Conservation (phyloP, 2,113 vertebrate species). For the Eublepharis macularius region DNA sequence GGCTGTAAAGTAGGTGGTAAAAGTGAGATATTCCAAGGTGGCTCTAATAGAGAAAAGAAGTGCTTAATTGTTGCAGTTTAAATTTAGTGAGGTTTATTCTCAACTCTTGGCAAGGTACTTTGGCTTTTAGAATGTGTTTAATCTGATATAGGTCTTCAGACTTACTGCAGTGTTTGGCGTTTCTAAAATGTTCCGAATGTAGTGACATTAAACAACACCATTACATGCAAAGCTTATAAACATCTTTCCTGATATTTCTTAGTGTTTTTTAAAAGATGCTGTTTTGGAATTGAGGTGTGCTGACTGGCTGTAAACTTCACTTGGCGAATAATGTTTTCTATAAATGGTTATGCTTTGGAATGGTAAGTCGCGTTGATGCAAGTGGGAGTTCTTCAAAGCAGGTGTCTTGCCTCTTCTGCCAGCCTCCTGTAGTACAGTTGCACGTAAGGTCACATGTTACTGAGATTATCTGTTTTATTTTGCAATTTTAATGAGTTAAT, state of each 20-base stretch:
- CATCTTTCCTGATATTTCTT: too few relatives aligned
- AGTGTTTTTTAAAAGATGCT: background rate
- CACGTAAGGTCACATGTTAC: background rate
- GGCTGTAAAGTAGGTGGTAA: background rate
- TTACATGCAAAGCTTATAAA: too few relatives aligned
- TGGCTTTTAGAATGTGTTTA: background rate
- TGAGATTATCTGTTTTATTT: background rate
- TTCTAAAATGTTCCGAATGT: background rate
- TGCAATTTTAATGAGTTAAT: background rate
- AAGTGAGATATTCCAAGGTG: background rate
- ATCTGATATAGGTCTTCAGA: background rate
- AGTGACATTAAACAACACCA: background rate
- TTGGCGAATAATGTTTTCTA: background rate
- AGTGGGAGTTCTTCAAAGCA: background rate
- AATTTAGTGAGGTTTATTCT: background rate
- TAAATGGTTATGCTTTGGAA: background rate
- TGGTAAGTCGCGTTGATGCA: background rate
- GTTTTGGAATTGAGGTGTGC: background rate
- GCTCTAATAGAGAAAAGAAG: background rate
- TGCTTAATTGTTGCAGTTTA: background rate
- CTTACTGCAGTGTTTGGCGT: background rate
- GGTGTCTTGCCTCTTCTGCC: background rate
- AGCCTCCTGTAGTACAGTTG: background rate
- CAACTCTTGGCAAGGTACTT: background rate
- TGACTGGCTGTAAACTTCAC: background rate